phyloP scores from a whole-genome alignment of 35 echinoderm and acorn worm genomes.

The Ophiothrix spiculata region DNA sequence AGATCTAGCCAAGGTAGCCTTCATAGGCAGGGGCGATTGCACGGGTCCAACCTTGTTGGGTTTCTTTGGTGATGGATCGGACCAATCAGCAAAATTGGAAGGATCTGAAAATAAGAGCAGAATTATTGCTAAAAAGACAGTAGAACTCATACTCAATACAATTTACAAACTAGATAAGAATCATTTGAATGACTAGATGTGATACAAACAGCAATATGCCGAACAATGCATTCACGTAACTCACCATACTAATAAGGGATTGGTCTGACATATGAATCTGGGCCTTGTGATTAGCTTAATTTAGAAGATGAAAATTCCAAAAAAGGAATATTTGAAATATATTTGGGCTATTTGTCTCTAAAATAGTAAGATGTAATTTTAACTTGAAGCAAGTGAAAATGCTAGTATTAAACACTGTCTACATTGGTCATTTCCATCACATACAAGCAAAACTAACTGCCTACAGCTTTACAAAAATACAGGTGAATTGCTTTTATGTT shows the following conservation, averaged over 20 bases:
- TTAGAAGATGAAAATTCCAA: background rate
- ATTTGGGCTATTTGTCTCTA: background rate
- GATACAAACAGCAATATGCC: too few relatives aligned
- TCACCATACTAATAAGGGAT: too few relatives aligned
- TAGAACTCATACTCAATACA: background rate
- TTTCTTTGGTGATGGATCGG: conserved; percentile 31
- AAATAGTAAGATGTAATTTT: background rate
- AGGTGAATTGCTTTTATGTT: too few relatives aligned
- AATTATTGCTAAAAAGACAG: background rate
- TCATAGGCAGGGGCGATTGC: conserved; percentile 15
- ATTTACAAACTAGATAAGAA: background rate
- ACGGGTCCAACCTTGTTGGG: background rate
- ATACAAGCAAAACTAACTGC: too few relatives aligned
- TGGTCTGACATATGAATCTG: too few relatives aligned
- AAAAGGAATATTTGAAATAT: background rate
- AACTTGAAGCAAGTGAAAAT: background rate
- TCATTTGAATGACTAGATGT: too few relatives aligned
- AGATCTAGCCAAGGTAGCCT: conserved; percentile 46
- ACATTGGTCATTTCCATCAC: too few relatives aligned
- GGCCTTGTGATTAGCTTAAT: background rate
- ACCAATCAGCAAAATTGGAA: conserved; percentile 10
- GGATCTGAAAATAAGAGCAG: conserved; percentile 1
- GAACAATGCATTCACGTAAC: too few relatives aligned
- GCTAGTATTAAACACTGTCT: too few relatives aligned
- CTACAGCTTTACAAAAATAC: too few relatives aligned